Evolutionary conservation across 2,888 invertebrate genomes (phyloP).

Genomic region (Eilema depressum): DNA sequence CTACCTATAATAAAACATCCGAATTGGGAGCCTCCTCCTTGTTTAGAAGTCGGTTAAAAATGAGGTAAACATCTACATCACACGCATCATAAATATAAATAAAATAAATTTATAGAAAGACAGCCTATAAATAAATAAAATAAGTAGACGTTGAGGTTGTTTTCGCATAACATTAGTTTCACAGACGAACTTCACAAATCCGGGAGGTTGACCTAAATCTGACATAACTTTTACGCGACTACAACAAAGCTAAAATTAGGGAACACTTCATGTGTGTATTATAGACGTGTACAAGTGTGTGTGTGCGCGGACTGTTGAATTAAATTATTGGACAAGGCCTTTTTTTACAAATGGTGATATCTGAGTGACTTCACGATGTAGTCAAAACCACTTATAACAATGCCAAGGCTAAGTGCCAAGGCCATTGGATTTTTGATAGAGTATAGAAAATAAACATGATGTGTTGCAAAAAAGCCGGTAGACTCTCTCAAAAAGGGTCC

Average conservation of each 20-base stretch:
- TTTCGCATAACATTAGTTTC: slow-evolving; percentile 6
- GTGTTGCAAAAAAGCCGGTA: background rate
- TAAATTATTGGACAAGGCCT: background rate
- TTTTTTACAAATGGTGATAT: background rate
- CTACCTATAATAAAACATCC: too few relatives aligned
- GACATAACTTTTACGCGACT: slow-evolving; percentile 24
- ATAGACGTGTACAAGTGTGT: background rate
- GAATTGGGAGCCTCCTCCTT: too few relatives aligned
- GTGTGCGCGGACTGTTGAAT: background rate
- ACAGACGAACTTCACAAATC: slow-evolving; percentile 11
- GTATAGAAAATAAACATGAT: background rate
- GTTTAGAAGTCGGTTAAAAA: too few relatives aligned
- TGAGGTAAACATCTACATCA: too few relatives aligned
- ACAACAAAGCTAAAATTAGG: slow-evolving; percentile 27
- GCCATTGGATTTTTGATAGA: background rate
- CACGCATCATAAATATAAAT: background rate
- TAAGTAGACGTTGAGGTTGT: background rate
- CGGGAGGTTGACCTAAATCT: slow-evolving; percentile 18
- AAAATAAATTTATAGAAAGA: background rate
- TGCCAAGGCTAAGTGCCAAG: background rate
- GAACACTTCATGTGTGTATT: slow-evolving; percentile 12
- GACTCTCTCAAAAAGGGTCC: background rate
- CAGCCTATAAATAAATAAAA: background rate
- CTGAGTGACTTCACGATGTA: background rate
- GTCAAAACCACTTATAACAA: background rate